Conservation (phyloP, 2,797 vertebrate species). For the Nasua narica region DNA sequence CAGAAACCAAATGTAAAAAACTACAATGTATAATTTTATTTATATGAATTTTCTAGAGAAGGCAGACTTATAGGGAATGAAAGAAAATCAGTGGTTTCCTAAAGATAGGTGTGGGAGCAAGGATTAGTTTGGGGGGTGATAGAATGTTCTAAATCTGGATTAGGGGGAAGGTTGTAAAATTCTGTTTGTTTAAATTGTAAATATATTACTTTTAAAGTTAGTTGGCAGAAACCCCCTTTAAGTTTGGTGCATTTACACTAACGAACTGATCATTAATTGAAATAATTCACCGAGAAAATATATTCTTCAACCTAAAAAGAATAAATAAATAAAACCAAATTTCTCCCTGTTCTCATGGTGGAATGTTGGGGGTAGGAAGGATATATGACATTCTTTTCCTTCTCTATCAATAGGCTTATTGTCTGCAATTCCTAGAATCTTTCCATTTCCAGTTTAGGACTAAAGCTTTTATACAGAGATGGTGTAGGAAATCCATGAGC, state of each 20-base stretch:
- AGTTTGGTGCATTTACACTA: neutral
- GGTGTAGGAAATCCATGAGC: neutral
- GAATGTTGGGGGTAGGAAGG: neutral
- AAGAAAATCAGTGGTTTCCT: neutral
- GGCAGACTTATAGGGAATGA: neutral
- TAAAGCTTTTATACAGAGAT: neutral
- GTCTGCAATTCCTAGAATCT: neutral
- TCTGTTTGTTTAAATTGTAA: neutral
- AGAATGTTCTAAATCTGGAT: neutral
- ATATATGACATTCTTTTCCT: neutral
- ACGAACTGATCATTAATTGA: neutral
- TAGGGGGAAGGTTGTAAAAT: neutral
- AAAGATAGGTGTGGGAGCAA: neutral
- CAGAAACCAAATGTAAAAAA: neutral
- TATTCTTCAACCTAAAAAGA: neutral
- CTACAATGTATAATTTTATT: neutral
- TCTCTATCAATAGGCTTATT: neutral
- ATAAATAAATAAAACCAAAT: neutral
- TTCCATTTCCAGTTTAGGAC: neutral
- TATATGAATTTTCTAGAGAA: neutral
- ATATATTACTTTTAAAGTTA: neutral
- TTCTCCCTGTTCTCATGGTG: neutral
- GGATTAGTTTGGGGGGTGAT: neutral
- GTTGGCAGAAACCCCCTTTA: neutral
- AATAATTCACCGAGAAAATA: neutral